Conservation (phyloP, 2,113 vertebrate species). For the Macquaria australasica region DNA sequence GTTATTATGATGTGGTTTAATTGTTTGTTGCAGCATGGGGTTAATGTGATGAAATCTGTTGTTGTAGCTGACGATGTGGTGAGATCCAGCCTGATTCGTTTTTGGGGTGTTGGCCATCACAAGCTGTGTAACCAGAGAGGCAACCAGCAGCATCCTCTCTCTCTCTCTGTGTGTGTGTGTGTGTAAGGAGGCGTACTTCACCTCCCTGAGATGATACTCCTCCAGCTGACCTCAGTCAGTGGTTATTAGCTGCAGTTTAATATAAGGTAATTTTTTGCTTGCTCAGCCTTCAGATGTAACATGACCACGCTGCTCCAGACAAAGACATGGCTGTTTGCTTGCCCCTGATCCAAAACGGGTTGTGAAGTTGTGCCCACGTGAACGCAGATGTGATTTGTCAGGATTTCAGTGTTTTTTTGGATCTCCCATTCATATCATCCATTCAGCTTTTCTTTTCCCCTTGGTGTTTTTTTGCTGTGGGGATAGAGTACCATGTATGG, state of each 20-base stretch:
- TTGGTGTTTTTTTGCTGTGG: too few relatives aligned
- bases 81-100: slow-evolving; percentile 9
- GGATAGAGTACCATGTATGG: too few relatives aligned
- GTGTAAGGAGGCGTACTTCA: slow-evolving; percentile 20
- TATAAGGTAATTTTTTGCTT: slow-evolving; percentile 44
- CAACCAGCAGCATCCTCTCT: slow-evolving; percentile 37
- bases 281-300: slow-evolving; percentile 50
- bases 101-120: slow-evolving; percentile 71
- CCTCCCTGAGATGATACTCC: slow-evolving; percentile 56
- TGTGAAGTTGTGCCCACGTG: neutral
- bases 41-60: neutral
- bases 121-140: slow-evolving; percentile 62
- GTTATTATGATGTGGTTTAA: neutral
- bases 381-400: slow-evolving; percentile 5
- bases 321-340: slow-evolving; percentile 22
- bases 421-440: slow-evolving; percentile 14
- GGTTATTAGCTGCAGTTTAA: slow-evolving; percentile 58
- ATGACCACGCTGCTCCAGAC: slow-evolving; percentile 17
- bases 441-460: slow-evolving; percentile 13
- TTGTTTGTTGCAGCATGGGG: neutral
- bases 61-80: neutral
- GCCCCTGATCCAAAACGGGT: slow-evolving; percentile 19
- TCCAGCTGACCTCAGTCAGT: slow-evolving; percentile 48
- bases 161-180: slow-evolving; percentile 23
- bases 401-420: neutral